These are phyloP conservation scores for Scaeva pyrastri DNA, from an alignment of 2,888 invertebrate genomes.

Conservation along the genomic window DNA sequence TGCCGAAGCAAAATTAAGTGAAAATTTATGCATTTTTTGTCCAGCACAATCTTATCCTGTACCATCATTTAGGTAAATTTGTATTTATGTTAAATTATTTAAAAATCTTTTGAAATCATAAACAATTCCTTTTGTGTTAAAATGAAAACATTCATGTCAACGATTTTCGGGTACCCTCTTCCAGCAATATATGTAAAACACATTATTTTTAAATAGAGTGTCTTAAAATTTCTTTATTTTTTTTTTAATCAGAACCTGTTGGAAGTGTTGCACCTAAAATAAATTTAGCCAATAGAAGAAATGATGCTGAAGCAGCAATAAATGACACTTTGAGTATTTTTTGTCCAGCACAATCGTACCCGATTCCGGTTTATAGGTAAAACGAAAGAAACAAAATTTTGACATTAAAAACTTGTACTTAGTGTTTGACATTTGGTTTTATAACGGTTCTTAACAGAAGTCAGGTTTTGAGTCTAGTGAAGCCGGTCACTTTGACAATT, in stretches of 20 bases:
- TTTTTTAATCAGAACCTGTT: slow-evolving; percentile 87
- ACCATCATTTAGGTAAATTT: slow-evolving; percentile 85
- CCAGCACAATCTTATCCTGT: slow-evolving; percentile 88
- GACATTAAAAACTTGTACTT: neutral
- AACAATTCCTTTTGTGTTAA: neutral
- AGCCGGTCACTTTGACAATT: too few relatives aligned
- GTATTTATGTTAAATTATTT: too few relatives aligned
- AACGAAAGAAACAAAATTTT: neutral
- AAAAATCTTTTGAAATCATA: neutral
- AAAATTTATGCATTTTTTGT: slow-evolving; percentile 87
- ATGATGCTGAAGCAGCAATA: slow-evolving; percentile 84
- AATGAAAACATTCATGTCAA: neutral
- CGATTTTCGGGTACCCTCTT: neutral
- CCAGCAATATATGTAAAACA: slow-evolving; percentile 6
- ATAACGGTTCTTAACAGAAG: too few relatives aligned
- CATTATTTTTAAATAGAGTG: too few relatives aligned
- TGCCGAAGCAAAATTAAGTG: slow-evolving; percentile 84
- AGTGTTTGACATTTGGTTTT: too few relatives aligned
- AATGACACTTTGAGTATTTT: slow-evolving; percentile 86
- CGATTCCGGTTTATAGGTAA: slow-evolving; percentile 86
- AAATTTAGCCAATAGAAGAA: slow-evolving; percentile 86
- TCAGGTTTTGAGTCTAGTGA: too few relatives aligned
- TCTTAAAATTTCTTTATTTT: too few relatives aligned
- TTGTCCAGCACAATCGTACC: slow-evolving; percentile 91
- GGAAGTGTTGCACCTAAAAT: slow-evolving; percentile 85